Percentiles rank a stretch among this genome's conserved stretches.
Conservation (phyloP, 2,113 vertebrate genomes). For the Meleagris gallopavo region DNA sequence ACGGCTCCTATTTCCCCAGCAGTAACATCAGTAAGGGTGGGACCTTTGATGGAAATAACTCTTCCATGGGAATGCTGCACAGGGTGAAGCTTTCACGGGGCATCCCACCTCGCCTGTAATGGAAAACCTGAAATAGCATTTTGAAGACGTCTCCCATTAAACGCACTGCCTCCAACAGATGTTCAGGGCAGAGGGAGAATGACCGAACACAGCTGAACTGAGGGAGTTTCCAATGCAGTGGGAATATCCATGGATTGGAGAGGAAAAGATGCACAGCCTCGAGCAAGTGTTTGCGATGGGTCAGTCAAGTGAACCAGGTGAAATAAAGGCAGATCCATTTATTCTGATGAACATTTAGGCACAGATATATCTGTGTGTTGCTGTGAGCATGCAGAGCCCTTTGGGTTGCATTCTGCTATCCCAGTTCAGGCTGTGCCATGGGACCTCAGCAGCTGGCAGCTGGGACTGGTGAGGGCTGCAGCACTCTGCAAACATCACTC, state of each 20-base stretch:
- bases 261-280: not conserved
- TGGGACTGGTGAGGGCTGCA: not conserved
- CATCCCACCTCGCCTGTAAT: not conserved
- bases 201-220: not conserved
- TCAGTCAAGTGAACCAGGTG: not conserved
- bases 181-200: not conserved
- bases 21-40: not conserved
- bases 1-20: not conserved
- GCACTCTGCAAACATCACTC: conserved; percentile 48
- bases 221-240: not conserved
- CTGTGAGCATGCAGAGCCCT: not conserved
- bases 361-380: not conserved
- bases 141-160: conserved; percentile 35
- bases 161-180: not conserved
- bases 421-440: not conserved
- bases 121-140: conserved; percentile 11
- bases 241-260: not conserved
- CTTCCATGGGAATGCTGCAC: not conserved
- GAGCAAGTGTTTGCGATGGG: not conserved
- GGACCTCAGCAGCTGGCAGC: not conserved
- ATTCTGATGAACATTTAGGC: not conserved
- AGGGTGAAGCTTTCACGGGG: conserved; percentile 10
- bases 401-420: not conserved
- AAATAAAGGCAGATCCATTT: not conserved
- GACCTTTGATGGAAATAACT: not conserved